phyloP scores from a whole-genome alignment of 2,797 vertebrate genomes.

The Margarornis squamiger region DNA sequence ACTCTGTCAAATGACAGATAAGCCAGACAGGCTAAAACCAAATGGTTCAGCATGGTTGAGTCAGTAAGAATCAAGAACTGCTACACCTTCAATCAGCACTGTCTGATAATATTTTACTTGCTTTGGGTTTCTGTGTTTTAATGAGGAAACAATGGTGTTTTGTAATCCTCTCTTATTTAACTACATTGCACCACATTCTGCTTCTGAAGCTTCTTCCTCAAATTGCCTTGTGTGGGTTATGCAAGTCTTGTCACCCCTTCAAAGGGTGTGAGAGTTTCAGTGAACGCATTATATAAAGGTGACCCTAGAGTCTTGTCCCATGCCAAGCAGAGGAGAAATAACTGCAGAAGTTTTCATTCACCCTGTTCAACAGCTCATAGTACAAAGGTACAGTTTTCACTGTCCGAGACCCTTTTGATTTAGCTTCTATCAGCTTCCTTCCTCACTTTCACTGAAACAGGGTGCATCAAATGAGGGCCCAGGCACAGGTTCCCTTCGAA shows the following conservation, averaged over 20 bases:
- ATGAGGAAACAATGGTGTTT: conserved; percentile 24
- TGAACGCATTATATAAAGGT: background rate
- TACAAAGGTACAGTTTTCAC: background rate
- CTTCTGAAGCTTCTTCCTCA: background rate
- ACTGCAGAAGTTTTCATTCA: background rate
- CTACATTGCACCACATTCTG: background rate
- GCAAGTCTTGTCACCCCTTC: background rate
- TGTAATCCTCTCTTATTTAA: conserved; percentile 24
- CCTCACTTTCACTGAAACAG: background rate
- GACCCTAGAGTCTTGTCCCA: background rate
- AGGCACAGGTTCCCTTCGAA: background rate
- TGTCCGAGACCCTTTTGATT: background rate
- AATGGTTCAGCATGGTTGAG: background rate
- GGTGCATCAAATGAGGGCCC: background rate
- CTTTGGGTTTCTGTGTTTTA: conserved; percentile 19
- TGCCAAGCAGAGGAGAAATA: background rate
- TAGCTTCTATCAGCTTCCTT: background rate
- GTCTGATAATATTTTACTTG: conserved; percentile 45
- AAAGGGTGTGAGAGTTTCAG: background rate
- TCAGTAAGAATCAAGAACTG: background rate
- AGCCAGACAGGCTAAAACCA: background rate
- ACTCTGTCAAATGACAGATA: conserved; percentile 3
- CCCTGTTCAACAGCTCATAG: background rate
- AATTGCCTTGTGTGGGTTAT: fast-evolving
- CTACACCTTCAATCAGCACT: background rate